These are phyloP conservation scores for Nothura maculosa DNA, from an alignment of 2,797 vertebrate genomes.

Conservation along the genomic window DNA sequence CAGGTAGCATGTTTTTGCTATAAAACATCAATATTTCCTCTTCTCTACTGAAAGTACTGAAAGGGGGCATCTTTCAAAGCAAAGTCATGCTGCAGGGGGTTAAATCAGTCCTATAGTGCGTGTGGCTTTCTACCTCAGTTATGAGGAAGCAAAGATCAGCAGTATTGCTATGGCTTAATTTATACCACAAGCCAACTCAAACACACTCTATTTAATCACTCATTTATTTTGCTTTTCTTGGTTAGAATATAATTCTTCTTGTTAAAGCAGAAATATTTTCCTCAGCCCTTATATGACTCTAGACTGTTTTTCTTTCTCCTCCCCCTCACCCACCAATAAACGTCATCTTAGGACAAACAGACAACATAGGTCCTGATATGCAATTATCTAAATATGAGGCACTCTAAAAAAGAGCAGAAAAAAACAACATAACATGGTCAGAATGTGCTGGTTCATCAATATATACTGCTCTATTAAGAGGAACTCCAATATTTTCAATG, in stretches of 20 bases:
- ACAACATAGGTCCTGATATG: not conserved
- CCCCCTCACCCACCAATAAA: too few species aligned
- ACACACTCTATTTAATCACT: not conserved
- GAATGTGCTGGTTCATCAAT: not conserved
- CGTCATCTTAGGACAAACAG: not conserved
- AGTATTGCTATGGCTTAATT: not conserved
- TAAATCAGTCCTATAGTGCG: not conserved
- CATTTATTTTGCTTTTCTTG: not conserved
- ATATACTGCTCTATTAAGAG: not conserved
- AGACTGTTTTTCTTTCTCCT: not conserved
- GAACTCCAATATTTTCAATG: not conserved
- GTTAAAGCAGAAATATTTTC: not conserved
- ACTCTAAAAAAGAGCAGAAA: not conserved
- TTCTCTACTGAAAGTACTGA: not conserved
- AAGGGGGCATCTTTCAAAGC: not conserved
- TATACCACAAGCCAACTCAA: not conserved
- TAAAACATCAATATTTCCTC: not conserved
- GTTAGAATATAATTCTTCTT: not conserved
- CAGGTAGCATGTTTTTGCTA: not conserved
- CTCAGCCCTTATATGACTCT: not conserved
- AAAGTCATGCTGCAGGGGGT: not conserved
- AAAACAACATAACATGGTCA: not conserved
- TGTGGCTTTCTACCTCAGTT: not conserved
- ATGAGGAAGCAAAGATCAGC: constrained; percentile 6
- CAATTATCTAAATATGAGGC: not conserved